These are phyloP conservation scores for Proisotoma minuta DNA, from an alignment of 2,888 invertebrate species.

Conservation along the genomic window DNA sequence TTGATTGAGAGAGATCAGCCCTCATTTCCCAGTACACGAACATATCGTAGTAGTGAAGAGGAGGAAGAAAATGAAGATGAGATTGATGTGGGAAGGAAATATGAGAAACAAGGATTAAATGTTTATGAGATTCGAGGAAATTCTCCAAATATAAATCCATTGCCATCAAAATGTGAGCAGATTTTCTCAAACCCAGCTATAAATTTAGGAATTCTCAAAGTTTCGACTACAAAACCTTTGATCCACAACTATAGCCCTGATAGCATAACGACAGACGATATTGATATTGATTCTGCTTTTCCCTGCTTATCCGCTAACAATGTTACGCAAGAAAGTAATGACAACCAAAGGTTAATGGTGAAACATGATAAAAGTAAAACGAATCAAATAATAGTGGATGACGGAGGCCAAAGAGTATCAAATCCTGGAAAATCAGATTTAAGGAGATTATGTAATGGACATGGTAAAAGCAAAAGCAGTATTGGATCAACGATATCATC, in stretches of 20 bases:
- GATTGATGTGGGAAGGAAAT: neutral
- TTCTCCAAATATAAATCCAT: too few relatives aligned
- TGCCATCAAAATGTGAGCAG: neutral
- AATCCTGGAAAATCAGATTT: neutral
- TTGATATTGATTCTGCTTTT: neutral
- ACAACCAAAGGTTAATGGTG: neutral
- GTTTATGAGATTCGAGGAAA: neutral
- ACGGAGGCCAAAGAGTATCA: neutral
- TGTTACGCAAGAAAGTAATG: neutral
- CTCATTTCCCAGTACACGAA: conserved; percentile 38
- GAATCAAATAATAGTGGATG: too few relatives aligned
- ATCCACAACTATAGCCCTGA: conserved; percentile 7
- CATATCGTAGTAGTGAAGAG: conserved; percentile 36
- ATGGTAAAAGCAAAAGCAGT: conserved; percentile 9
- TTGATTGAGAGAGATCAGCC: conserved; percentile 18
- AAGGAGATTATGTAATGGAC: neutral
- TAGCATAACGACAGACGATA: neutral
- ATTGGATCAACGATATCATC: conserved; percentile 24
- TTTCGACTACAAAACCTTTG: conserved; percentile 14
- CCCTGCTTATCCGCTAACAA: too few relatives aligned
- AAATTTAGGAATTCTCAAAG: conserved; percentile 10
- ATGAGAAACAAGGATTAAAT: neutral
- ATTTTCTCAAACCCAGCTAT: neutral
- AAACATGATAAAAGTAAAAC: neutral
- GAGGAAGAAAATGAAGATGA: conserved; percentile 15